Base-by-base conservation (phyloP, 2,797 vertebrate genomes). In the Hydrocynus forskahlii region DNA sequence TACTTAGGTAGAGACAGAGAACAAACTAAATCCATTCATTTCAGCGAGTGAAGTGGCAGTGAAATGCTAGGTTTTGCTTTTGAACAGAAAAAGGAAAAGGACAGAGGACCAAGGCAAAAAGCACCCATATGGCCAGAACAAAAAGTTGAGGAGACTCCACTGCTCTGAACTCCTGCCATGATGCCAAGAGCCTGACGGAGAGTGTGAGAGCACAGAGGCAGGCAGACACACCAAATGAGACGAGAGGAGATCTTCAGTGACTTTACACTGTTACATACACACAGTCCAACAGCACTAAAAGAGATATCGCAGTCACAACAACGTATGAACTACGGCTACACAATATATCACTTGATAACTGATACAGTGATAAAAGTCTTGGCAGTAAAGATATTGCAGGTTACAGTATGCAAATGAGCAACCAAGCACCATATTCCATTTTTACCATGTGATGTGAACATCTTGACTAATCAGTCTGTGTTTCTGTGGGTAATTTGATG, bases 151-250 rank as follows among this genome's bases (percentile, higher is more conserved):
- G 64, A 45, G 70, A 78, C n/a, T 54, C 21, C 14, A 70, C 21
- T 43, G 52, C 70, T 67, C 64, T 62, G 62, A 59, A 60, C 80
- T 68, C 54, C 35, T 77, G 73, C 78, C 77, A 80, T 63, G 40
- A 79, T 48, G 62, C 67, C 74, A 82, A 77, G 74, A 80, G 52
- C 60, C 60, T 57, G 54, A 19, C 77, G 74, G 69, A 80, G 52
- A 60, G 19, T 40, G 52, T 25, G 71, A 80, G 68, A 21, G 19
- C 73, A 73, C 62, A 79, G 23, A 66, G 63, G 35, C 29, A 66
- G 35, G 35, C 43, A 21, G 35, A 52, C 9, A 38, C 35, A 21
- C 4, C 10, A 17, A 64, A 52, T 19, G 9, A 63, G 21, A 71
- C 23, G 23, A 23, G 48, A 64, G 16, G 13, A 64, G 40, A 23